Base-by-base conservation (phyloP, 2,113 vertebrate genomes). In the Callorhinus ursinus region DNA sequence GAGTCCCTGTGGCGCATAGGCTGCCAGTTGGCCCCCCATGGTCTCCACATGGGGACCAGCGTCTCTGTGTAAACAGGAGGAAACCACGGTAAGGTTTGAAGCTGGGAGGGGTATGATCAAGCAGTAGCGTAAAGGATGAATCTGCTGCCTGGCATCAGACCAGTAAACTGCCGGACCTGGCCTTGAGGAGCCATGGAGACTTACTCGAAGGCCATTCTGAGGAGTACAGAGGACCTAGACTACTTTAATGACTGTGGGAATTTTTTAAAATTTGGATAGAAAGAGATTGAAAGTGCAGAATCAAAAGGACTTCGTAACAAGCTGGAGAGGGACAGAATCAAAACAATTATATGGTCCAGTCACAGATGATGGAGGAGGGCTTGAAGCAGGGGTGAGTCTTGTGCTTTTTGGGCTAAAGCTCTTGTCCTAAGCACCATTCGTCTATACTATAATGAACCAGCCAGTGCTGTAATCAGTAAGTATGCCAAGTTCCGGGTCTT, bases 1-100 rank as follows among this genome's bases (percentile, higher is more conserved):
- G 10, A 49, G 15, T 59, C 24, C 42, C 3, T 24, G 82, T 5
- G 24, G 28, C 16, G 3, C 72, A 13, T 6, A 21, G 7, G 10
- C 63, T 59, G 4, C 46, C 53, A 57, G 16, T 9, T 5, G 33
- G n/a, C 33, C 10, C 1, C 0, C 4, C 13, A 0, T 1, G 4
- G 46, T 85, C 28, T 74, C 63, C 8, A 14, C 24, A 1, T 0
- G 19, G 31, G n/a, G 28, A 55, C 12, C 65, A 59, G 33, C 33
- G 11, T 63, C 42, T 85, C 31, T 46, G n/a, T 76, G 39, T 89
- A 67, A 65, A 76, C 10, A 3, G 39, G 16, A 15, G 8, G 19
- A 74, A 76, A 46, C 28, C 28, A 9, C 7, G 4, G n/a, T 49
- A 74, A 76, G 39, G 1, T 36, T 22, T 46, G 26, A 63, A 69